Evolutionary conservation across 2,888 invertebrate species (phyloP), one percentile per base, ranked within the genome.

Genomic region (Brachypterus glaber): DNA sequence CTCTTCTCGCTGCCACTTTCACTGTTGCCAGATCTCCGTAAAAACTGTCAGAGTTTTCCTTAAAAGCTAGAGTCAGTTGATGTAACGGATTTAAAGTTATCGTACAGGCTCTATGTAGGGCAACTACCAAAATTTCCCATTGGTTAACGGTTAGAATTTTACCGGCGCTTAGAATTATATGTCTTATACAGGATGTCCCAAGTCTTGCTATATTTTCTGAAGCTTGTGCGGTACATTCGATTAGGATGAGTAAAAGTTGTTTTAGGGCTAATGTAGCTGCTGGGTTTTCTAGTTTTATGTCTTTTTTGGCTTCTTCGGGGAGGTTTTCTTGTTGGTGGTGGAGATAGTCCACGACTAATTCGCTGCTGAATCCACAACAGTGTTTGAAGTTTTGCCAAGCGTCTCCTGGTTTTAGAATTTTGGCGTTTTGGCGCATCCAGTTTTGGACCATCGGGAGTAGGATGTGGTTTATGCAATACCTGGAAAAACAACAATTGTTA

Each of bases 351-450:
- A 93, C 93, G 21, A 92, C 79, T 17, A 92, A 71, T 57, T 95
- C 93, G 1, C 91, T 89, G 8, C 90, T 85, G 66, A 92, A 78
- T 5, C 95, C 93, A 56, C 89, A 89, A 58, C 90, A 92, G 59
- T 95, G 93, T 58, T 93, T 93, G 57, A 93, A 93, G 63, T 91
- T 92, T 46, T 89, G 82, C 61, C 86, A 84, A 33, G 84, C 77
- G 47, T 85, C 79, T 77, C 83, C 80, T 45, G 82, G 75, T 46
- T 79, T 71, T 49, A 77, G 77, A 4, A 79, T 76, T 48, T 69
- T 70, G 13, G 49, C 42, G 39, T 64, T 63, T 60, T 82, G 80
- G 8, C 92, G 73, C 41, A 93, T 67, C 95, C 95, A 95, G 54
- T 84, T 83, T 66, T 96, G 95, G 11, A 95, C 82, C 71, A 88